A percentile compares a stretch with the other conserved stretches of the same genome.
phyloP scores from a whole-genome alignment of 2,888 invertebrate species.

The Cremastobaeus sp. region DNA sequence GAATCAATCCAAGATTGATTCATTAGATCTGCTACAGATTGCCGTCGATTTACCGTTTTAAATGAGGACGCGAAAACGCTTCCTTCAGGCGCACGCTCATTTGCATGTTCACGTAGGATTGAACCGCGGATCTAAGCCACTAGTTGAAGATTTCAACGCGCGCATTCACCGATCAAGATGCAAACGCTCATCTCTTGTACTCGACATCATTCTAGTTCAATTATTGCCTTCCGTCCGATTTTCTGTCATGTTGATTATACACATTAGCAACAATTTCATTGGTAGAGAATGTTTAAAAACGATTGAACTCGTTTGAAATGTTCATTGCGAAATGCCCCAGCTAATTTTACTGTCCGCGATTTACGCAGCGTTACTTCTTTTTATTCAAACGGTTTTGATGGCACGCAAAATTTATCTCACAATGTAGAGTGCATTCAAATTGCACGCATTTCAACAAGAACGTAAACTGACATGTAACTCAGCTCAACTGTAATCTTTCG shows the following conservation, averaged over 20 bases:
- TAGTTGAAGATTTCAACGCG: constrained; percentile 44
- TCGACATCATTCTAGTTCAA: constrained; percentile 48
- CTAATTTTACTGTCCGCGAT: no score
- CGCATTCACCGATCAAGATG: constrained; percentile 51
- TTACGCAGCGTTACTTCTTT: no score
- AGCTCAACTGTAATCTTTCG: no score
- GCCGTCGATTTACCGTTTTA: no score
- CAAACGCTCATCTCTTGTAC: constrained; percentile 42
- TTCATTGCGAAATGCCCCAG: constrained; percentile 2
- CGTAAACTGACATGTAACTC: no score
- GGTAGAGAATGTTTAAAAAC: constrained; percentile 9
- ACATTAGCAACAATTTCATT: constrained; percentile 19
- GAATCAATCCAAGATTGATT: no score
- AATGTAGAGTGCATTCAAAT: no score
- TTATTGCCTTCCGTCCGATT: constrained; percentile 49
- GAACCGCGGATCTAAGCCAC: constrained; percentile 41
- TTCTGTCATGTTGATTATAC: constrained; percentile 40
- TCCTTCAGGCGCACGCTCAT: constrained; percentile 23
- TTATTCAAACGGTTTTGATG: no score
- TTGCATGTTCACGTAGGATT: constrained; percentile 37
- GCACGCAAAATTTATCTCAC: no score
- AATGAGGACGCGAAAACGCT: constrained; percentile 35
- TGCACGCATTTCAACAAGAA: no score
- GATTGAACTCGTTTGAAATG: constrained; percentile 11
- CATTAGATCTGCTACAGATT: no score